Conservation (phyloP, 2,113 vertebrate genomes). For the Tinamus guttatus region DNA sequence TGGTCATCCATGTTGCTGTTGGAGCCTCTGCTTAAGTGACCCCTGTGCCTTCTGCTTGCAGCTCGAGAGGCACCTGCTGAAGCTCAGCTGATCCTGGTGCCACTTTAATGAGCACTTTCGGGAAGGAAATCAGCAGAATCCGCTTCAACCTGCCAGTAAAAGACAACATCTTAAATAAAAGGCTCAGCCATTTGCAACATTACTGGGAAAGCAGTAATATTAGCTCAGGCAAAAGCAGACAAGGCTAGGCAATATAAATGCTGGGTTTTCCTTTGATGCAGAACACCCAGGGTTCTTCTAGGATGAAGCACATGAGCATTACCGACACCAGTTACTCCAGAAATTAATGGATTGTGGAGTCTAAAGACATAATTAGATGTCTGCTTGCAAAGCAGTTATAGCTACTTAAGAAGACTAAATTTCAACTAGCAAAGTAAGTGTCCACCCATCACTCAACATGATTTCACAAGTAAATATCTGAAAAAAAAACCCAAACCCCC, state of each 20-base stretch:
- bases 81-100: not conserved
- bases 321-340: not conserved
- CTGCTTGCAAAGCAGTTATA: not conserved
- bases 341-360: not conserved
- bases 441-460: not conserved
- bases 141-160: conserved; percentile 67
- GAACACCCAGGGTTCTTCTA: not conserved
- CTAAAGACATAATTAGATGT: not conserved
- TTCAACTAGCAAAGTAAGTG: not conserved
- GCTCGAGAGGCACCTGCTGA: conserved; percentile 21
- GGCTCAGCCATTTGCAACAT: not conserved
- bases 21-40: not conserved
- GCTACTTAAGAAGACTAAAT: not conserved
- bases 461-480: not conserved
- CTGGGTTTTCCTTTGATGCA: not conserved
- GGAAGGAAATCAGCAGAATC: conserved; percentile 45
- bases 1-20: conserved; percentile 20
- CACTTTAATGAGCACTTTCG: not conserved
- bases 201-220: not conserved
- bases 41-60: conserved; percentile 10
- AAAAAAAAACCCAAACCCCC: not conserved
- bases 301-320: not conserved
- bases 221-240: not conserved
- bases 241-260: not conserved
- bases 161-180: not conserved